Percentiles rank a stretch among this genome's conserved stretches.
Conservation (phyloP, 2,113 vertebrate species). For the Myanophis thanlyinensis region DNA sequence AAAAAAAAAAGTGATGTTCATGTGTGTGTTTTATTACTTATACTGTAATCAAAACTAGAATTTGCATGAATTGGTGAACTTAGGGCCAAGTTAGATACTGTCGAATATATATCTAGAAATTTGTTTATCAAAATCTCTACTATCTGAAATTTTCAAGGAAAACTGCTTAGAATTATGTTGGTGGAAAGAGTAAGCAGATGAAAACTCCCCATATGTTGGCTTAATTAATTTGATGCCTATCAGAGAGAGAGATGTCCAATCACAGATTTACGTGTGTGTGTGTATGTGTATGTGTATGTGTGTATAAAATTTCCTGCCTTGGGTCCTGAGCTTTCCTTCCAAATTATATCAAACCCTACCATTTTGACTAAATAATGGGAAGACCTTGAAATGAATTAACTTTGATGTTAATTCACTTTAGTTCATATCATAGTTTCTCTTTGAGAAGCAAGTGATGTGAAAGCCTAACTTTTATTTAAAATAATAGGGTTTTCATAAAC, state of each 20-base stretch:
- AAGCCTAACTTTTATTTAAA: conserved; percentile 8
- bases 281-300: neutral
- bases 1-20: conserved; percentile 1
- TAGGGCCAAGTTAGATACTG: neutral
- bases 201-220: neutral
- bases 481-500: neutral
- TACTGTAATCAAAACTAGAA: neutral
- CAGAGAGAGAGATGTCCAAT: no score
- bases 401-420: neutral
- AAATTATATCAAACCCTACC: neutral
- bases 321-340: neutral
- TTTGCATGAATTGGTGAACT: neutral
- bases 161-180: neutral
- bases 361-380: neutral
- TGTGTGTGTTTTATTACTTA: conserved; percentile 5
- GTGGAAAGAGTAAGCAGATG: fast-evolving
- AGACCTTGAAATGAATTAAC: neutral
- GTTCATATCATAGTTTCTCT: neutral
- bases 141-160: neutral
- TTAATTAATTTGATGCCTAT: fast-evolving
- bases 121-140: conserved; percentile 23
- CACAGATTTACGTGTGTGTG: neutral
- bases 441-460: neutral
- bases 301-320: conserved; percentile 15
- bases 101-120: neutral